Conservation (phyloP, 2,888 invertebrate species). For the Lymantria monacha region DNA sequence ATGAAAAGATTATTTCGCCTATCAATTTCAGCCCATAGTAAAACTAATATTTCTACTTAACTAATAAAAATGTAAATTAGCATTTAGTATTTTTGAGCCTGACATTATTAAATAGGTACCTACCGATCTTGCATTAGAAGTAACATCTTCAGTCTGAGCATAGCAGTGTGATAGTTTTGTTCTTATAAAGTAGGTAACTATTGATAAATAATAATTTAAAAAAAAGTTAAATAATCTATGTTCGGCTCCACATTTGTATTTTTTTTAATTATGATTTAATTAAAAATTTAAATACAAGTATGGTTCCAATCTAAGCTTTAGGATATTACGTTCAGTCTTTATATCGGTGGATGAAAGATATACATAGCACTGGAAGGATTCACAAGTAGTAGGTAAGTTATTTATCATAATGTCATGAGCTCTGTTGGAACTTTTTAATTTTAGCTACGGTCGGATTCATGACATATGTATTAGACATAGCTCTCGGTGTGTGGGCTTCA, state of each 20-base stretch:
- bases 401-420: conserved; percentile 60
- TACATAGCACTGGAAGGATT: conserved; percentile 78
- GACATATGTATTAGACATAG: conserved; percentile 88
- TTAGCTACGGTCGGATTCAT: conserved; percentile 74
- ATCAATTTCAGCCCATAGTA: too few species aligned
- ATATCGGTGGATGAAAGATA: conserved; percentile 61
- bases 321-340: conserved; percentile 62
- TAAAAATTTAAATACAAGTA: conserved; percentile 14
- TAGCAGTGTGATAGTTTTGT: not conserved
- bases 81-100: conserved; percentile 8
- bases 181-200: conserved; percentile 2
- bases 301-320: conserved; percentile 27
- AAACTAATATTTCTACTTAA: too few species aligned
- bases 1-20: too few species aligned
- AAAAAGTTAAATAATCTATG: conserved; percentile 16
- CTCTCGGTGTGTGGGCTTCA: conserved; percentile 79
- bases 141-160: not conserved
- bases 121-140: conserved; percentile 20
- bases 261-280: not conserved
- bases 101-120: conserved; percentile 26
- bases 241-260: conserved; percentile 22
- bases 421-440: conserved; percentile 70
- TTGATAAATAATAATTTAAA: too few species aligned
- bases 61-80: not conserved
- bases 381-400: conserved; percentile 53